phyloP scores from a whole-genome alignment of 1,140 invertebrate genomes.

The Polyergus mexicanus region DNA sequence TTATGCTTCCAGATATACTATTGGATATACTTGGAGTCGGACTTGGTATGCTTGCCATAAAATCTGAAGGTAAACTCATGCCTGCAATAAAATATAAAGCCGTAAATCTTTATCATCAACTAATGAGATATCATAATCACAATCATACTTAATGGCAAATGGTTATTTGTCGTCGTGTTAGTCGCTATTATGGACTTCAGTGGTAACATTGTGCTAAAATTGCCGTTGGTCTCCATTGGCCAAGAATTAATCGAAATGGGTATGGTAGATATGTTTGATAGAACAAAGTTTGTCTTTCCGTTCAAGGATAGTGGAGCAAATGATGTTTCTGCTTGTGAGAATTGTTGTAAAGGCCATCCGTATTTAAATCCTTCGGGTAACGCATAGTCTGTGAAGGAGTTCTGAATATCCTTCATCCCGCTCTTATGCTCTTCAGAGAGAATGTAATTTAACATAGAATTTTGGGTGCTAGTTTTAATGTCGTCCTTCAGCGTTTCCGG shows the following conservation, averaged over 20 bases:
- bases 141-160: constrained; percentile 47
- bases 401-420: constrained; percentile 53
- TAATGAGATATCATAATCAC: background rate
- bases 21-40: constrained; percentile 47
- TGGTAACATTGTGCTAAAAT: constrained; percentile 51
- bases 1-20: constrained; percentile 63
- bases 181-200: constrained; percentile 30
- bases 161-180: constrained; percentile 10
- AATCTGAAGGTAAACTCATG: background rate
- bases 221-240: constrained; percentile 60
- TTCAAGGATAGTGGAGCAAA: constrained; percentile 60
- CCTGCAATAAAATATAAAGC: constrained; percentile 22
- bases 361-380: constrained; percentile 46
- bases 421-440: constrained; percentile 50
- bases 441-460: constrained; percentile 40
- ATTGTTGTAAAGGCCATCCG: constrained; percentile 55
- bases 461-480: constrained; percentile 20
- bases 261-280: constrained; percentile 62
- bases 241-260: constrained; percentile 69
- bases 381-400: constrained; percentile 50
- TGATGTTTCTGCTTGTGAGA: constrained; percentile 61
- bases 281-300: constrained; percentile 49
- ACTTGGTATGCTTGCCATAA: constrained; percentile 27
- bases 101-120: background rate
- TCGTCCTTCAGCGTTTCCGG: constrained; percentile 23